Evolutionary conservation across 2,888 invertebrate genomes (phyloP), one percentile per base, ranked within the genome.

Genomic region (Lycaena phlaeas): DNA sequence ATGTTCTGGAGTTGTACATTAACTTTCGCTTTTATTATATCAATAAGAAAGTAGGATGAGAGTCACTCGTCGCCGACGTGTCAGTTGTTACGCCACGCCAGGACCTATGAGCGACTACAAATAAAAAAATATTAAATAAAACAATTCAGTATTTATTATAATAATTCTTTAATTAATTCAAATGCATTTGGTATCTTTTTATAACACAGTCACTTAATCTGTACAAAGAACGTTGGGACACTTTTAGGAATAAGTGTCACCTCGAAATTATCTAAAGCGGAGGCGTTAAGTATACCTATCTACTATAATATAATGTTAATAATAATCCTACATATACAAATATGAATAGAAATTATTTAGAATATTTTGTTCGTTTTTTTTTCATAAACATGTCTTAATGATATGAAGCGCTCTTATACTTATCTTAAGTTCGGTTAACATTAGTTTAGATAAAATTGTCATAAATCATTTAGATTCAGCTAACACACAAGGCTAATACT

Each of bases 121-220:
- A n/a, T n/a, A n/a, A n/a, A n/a, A n/a, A n/a, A 18, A 18, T 18
- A 18, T 7, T 11, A 22, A 34, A 34, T 34, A 14, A 34, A 22
- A 34, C 34, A 18, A 34, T 1, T 2, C 18, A 10, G 11, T 12
- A 14, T 12, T 18, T 18, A 18, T 43, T 12, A 39, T 30, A 42
- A 25, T 41, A 29, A n/a, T 43, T 40, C 31, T 43, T 46, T 46
- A 43, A 48, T 62, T 56, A 56, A 51, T 56, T 61, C 45, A 68
- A 68, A 68, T 68, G 68, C 67, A 65, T 64, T 68, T 68, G 67
- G 68, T 68, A 63, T 67, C 58, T 49, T 59, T 57, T 57, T 53
- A 50, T 50, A 50, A 51, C 50, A 56, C 52, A 42, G 41, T 41
- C 45, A 26, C 14, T 27, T 47, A 36, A 42, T n/a, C 47, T 52